phyloP scores from a whole-genome alignment of 2,797 vertebrate genomes.

The Cichlasoma orientale region DNA sequence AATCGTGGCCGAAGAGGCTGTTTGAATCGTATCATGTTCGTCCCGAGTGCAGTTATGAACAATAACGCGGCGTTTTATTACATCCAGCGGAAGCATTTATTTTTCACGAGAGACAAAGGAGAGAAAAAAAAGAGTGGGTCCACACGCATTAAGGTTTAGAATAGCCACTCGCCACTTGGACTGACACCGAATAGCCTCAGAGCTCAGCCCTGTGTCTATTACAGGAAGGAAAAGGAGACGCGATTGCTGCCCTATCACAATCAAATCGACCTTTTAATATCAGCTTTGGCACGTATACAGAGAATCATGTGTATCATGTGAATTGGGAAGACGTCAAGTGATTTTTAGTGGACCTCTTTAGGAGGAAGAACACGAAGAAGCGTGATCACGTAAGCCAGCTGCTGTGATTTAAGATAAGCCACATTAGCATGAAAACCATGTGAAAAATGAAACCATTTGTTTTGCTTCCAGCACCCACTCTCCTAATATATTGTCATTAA shows the following conservation, averaged over 20 bases:
- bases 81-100: constrained; percentile 82
- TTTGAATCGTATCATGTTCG: constrained; percentile 79
- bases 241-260: constrained; percentile 54
- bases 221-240: constrained; percentile 66
- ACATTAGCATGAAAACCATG: constrained; percentile 25
- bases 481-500: constrained; percentile 18
- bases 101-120: constrained; percentile 82
- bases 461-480: constrained; percentile 6
- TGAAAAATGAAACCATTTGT: constrained; percentile 37
- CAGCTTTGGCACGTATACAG: constrained; percentile 48
- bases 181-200: constrained; percentile 63
- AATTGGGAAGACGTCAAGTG: constrained; percentile 48
- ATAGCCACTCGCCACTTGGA: constrained; percentile 44
- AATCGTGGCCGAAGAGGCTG: constrained; percentile 75
- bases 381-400: constrained; percentile 4
- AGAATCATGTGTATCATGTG: constrained; percentile 32
- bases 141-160: constrained; percentile 51
- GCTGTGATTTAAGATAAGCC: constrained; percentile 44
- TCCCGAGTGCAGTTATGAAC: constrained; percentile 79
- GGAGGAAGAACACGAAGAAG: constrained; percentile 28
- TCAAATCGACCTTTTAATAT: constrained; percentile 49
- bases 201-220: constrained; percentile 24
- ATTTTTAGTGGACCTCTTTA: constrained; percentile 33
- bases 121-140: constrained; percentile 35
- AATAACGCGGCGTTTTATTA: constrained; percentile 82